phyloP scores from a whole-genome alignment of 2,113 vertebrate genomes.

The Alouatta palliata region DNA sequence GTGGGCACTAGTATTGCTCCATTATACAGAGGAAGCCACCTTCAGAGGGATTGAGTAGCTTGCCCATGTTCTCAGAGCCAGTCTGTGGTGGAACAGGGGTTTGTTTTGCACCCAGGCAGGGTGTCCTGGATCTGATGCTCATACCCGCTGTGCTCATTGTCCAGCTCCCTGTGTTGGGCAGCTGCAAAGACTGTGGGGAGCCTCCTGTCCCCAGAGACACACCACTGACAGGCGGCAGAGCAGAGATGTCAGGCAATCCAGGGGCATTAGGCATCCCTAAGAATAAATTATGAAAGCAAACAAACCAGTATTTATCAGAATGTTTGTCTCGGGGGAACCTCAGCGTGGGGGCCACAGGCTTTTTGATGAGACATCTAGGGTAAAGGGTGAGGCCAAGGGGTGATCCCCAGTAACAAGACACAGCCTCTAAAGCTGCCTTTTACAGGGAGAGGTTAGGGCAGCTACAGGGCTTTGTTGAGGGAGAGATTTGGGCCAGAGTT shows the following conservation, averaged over 20 bases:
- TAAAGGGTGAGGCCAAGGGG: neutral
- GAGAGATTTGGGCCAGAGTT: neutral
- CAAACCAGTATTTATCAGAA: neutral
- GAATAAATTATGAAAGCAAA: neutral
- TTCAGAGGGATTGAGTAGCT: neutral
- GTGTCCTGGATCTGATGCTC: neutral
- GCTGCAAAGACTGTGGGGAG: neutral
- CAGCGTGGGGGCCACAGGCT: neutral
- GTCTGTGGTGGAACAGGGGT: neutral
- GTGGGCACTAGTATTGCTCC: neutral
- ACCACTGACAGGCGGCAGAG: neutral
- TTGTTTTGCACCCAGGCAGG: neutral
- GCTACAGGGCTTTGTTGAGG: neutral
- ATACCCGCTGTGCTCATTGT: fast-evolving
- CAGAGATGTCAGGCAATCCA: neutral
- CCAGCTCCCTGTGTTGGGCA: fast-evolving
- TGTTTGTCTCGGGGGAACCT: neutral
- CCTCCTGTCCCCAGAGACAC: neutral
- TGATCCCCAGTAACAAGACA: neutral
- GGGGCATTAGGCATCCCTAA: neutral
- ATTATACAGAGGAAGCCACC: neutral
- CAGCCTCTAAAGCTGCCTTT: neutral
- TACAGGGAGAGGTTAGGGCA: neutral
- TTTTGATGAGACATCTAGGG: neutral
- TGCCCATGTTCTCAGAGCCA: neutral